Evolutionary conservation across 2,113 vertebrate genomes (phyloP), one percentile per base, ranked within the genome.

Genomic region (Cavia porcellus): DNA sequence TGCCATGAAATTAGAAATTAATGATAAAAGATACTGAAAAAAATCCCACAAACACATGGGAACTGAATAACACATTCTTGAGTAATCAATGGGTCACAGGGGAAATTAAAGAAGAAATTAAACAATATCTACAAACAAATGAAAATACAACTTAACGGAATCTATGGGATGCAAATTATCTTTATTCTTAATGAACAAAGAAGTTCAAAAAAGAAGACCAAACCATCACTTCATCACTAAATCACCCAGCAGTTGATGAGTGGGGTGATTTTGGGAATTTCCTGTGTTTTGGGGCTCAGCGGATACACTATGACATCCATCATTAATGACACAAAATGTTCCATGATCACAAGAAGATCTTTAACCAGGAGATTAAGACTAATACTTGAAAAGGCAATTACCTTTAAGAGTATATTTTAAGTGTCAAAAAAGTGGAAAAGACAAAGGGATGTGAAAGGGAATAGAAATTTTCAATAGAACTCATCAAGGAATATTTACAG

Each of bases 381-480:
- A 84, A 75, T 74, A 42, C 17, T 57, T 84, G 38, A 70, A 92
- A 92, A 94, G 17, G 42, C 5, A 81, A 38, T 79, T 66, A 52
- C 12, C 75, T 70, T 80, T 96, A 24, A 85, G 2, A 75, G 62
- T 92, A 57, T 42, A 86, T 91, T 86, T 92, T 59, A 86, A 79
- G 35, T 72, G 42, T 92, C 70, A 85, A 75, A 52, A 64, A 52
- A 89, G 38, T 81, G 14, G 32, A 66, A 96, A 89, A 75, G 52
- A 77, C n/a, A 64, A 24, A 88, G 70, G 86, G 25, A 62, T 15
- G 20, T 32, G 45, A 93, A 95, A 55, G 10, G 47, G 24, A 4
- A 47, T 66, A 17, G 62, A 19, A n/a, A 75, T 81, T 95, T 95
- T 94, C 22, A 7, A 24, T 57, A 52, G 66, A 74, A 52, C 1